Percentiles rank a stretch among this genome's conserved stretches.
Conservation (phyloP, 2,113 vertebrate genomes). For the Murina feae region DNA sequence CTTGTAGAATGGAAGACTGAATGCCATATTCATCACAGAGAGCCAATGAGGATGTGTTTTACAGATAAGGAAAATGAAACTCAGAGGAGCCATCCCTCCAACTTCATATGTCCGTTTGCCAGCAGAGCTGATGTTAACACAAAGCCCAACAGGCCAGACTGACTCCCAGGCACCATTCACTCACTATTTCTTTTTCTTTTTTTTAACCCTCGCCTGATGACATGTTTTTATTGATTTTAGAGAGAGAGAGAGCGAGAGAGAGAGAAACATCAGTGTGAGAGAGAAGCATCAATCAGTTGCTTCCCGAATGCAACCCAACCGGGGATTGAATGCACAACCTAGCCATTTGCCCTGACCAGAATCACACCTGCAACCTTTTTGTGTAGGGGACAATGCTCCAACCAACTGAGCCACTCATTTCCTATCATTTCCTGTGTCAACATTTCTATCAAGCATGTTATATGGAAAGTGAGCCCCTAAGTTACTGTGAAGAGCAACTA, state of each 20-base stretch:
- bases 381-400: background rate
- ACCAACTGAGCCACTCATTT: background rate
- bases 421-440: background rate
- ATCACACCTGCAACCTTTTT: background rate
- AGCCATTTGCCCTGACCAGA: background rate
- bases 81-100: background rate
- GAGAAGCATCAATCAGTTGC: background rate
- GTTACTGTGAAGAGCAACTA: background rate
- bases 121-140: background rate
- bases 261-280: background rate
- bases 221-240: background rate
- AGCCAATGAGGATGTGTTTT: background rate
- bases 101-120: background rate
- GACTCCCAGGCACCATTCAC: background rate
- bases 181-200: background rate
- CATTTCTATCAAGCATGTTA: background rate
- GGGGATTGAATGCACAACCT: background rate
- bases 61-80: background rate
- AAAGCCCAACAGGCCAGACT: background rate
- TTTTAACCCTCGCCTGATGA: background rate
- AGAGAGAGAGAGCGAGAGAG: background rate
- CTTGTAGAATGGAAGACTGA: background rate
- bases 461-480: background rate
- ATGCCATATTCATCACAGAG: background rate
- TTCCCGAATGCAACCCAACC: background rate